Evolutionary conservation across 1,140 invertebrate species (phyloP), one percentile per base, ranked within the genome.

Genomic region (Heliconius hermathena): DNA sequence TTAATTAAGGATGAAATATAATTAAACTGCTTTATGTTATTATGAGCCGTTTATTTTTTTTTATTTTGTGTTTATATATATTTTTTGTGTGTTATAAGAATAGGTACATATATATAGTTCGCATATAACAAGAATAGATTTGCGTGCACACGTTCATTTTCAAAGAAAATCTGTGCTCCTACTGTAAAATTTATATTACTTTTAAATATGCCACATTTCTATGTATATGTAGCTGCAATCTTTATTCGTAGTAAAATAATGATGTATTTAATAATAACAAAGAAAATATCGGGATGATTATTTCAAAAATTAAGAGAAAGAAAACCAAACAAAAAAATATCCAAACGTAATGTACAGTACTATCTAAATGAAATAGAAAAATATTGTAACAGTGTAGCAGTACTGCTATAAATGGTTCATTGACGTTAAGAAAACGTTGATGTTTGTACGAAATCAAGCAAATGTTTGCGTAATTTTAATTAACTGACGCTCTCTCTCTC

Each of bases 401-500:
- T 13, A 29, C 13, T 60, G 13, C 41, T 29, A 66, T 29, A 66
- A 66, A 29, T 29, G 22, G 22, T 66, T 66, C 60, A 26, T 66
- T 22, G 22, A 66, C 60, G 60, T 29, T 66, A 29, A 66, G 60
- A 66, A 66, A 66, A 66, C 60, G 60, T 29, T 16, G 11, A 66
- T 66, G 13, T 66, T 66, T 66, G 60, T 66, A 66, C 13, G 49
- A 29, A 66, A 66, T 66, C 60, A 2, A 66, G 60, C 60, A 66
- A 66, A 66, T 66, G 60, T 66, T 66, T 66, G 60, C 60, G 60
- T 66, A 29, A 66, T 66, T 66, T 66, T 66, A 66, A 66, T 66
- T 66, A 66, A 66, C 60, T 29, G 26, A 66, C 60, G 60, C 8
- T 66, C 41, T 46, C 41, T 41, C 41, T 46, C 41, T 41, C 38